Conservation (phyloP, 37 sponge, comb jelly and placozoan genomes). For the Bolinopsis microptera region DNA sequence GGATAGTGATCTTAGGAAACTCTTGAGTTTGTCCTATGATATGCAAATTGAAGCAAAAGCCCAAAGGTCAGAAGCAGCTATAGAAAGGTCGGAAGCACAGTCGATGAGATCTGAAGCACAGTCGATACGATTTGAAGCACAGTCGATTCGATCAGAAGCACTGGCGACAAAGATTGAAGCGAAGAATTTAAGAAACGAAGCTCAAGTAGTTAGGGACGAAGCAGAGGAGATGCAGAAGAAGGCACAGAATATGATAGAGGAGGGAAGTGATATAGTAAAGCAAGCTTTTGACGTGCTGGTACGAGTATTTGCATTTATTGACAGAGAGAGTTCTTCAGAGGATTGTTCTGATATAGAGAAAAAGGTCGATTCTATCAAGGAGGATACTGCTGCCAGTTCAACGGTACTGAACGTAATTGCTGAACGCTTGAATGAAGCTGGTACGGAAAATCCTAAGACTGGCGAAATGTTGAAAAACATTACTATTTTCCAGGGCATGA, state of each 20-base stretch:
- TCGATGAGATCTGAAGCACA: background rate
- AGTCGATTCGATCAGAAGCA: background rate
- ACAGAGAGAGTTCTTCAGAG: background rate
- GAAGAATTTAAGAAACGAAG: background rate
- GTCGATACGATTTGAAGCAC: background rate
- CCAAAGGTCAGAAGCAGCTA: background rate
- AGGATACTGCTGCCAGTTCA: background rate
- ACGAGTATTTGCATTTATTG: background rate
- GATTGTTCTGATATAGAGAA: background rate
- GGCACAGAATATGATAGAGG: background rate
- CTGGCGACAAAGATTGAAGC: background rate
- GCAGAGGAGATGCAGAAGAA: background rate
- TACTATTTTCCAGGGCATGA: background rate
- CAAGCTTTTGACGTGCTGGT: background rate
- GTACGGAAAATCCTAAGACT: no score
- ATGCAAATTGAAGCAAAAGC: background rate
- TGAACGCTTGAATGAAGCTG: background rate
- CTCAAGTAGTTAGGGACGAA: background rate
- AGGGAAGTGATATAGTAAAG: background rate
- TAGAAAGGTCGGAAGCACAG: background rate
- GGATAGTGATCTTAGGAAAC: background rate
- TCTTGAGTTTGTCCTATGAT: background rate
- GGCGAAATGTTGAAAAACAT: background rate
- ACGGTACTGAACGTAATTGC: background rate
- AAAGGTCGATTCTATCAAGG: background rate